Percentiles rank a stretch among this genome's conserved stretches.
phyloP scores from a whole-genome alignment of 2,797 vertebrate genomes.

The Gallirallus australis region DNA sequence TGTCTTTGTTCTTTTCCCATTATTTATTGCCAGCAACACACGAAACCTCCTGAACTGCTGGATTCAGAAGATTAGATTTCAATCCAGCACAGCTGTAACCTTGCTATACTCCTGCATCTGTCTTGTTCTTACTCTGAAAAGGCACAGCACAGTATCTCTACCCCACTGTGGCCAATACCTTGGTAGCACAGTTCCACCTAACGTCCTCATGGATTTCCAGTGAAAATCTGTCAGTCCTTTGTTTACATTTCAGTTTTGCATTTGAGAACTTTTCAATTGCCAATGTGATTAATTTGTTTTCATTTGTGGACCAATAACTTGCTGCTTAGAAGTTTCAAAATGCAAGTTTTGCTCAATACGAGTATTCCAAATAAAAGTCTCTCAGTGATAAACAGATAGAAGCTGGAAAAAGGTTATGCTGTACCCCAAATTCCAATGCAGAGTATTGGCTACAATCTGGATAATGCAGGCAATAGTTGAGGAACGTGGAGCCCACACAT shows the following conservation, averaged over 20 bases:
- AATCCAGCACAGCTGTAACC: background rate
- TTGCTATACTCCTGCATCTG: background rate
- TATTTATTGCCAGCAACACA: background rate
- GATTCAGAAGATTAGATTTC: background rate
- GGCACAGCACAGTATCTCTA: background rate
- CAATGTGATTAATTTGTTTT: background rate
- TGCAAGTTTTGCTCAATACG: background rate
- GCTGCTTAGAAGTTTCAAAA: background rate
- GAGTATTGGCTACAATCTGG: background rate
- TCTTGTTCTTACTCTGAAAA: background rate
- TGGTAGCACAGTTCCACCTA: background rate
- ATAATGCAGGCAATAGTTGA: background rate
- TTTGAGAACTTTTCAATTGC: background rate
- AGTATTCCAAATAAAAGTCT: background rate
- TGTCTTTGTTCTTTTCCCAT: background rate
- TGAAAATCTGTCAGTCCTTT: background rate
- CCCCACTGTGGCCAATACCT: background rate
- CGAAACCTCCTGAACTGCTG: background rate
- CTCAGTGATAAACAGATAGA: background rate
- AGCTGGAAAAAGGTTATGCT: background rate
- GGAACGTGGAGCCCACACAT: background rate
- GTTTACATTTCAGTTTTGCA: background rate
- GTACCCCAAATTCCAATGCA: background rate
- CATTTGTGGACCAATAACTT: background rate
- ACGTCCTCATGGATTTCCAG: background rate